A percentile compares a stretch with the other conserved stretches of the same genome.
phyloP scores from a whole-genome alignment of 2,888 invertebrate species.

The Euzetes globulus region DNA sequence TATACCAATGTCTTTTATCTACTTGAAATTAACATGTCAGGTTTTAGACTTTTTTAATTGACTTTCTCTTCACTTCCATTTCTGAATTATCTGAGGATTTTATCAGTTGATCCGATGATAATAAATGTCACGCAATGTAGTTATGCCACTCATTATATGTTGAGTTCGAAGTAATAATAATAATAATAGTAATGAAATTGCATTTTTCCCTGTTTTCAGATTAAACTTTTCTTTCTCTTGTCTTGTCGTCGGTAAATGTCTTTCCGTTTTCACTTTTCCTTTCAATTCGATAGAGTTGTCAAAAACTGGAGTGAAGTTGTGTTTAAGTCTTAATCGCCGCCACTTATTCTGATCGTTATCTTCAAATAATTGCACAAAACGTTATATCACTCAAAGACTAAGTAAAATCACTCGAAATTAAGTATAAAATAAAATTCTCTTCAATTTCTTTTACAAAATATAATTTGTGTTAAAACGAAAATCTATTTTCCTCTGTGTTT shows the following conservation, averaged over 20 bases:
- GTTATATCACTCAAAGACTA: conserved; percentile 14
- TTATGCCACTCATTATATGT: neutral
- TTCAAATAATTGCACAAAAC: conserved; percentile 23
- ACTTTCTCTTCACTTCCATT: neutral
- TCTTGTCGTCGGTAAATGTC: neutral
- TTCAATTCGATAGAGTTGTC: neutral
- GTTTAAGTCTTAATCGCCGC: neutral
- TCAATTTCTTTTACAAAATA: too few relatives aligned
- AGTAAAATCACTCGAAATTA: neutral
- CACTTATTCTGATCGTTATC: conserved; percentile 4
- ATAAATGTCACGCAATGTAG: conserved; percentile 10
- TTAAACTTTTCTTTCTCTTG: neutral
- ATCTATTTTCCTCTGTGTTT: too few relatives aligned
- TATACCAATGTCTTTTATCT: too few relatives aligned
- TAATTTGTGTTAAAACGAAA: too few relatives aligned
- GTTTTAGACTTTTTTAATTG: neutral
- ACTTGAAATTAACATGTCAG: neutral
- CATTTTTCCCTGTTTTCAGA: neutral
- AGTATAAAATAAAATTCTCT: neutral
- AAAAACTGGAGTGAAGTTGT: neutral
- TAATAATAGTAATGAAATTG: neutral
- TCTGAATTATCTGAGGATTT: neutral
- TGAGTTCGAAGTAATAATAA: neutral
- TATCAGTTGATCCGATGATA: conserved; percentile 6
- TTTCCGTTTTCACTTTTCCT: neutral